Conservation (phyloP, 2,113 vertebrate genomes). For the Thalassarche chlororhynchos region DNA sequence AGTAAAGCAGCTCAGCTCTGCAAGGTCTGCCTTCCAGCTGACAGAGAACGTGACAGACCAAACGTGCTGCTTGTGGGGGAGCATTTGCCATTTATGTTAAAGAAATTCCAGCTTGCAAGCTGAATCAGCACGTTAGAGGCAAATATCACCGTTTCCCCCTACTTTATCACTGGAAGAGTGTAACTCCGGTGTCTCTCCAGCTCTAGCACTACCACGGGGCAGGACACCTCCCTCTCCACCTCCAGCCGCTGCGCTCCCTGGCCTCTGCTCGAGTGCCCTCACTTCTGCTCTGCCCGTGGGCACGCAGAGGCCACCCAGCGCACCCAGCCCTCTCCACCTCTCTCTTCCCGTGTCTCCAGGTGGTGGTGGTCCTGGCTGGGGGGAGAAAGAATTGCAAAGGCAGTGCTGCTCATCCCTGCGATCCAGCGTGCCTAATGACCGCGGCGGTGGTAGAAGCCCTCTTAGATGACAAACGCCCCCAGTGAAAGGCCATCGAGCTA, state of each 20-base stretch:
- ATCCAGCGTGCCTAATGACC: not conserved
- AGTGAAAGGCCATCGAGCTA: not conserved
- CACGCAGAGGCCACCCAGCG: not conserved
- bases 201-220: not conserved
- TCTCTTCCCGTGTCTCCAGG: not conserved
- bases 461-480: not conserved
- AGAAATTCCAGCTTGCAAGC: not conserved
- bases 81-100: not conserved
- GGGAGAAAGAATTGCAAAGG: not conserved
- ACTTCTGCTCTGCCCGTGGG: not conserved
- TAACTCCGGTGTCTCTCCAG: not conserved
- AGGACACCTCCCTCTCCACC: not conserved
- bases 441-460: not conserved
- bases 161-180: not conserved
- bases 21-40: conserved; percentile 4
- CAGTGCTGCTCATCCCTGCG: not conserved
- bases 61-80: not conserved
- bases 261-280: not conserved
- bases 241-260: not conserved
- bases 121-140: not conserved
- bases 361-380: not conserved
- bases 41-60: not conserved
- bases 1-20: conserved; percentile 43
- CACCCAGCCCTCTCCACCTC: not conserved
- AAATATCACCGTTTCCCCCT: not conserved